Base-by-base conservation (phyloP, 2,113 vertebrate species). In the Delphinus delphis region DNA sequence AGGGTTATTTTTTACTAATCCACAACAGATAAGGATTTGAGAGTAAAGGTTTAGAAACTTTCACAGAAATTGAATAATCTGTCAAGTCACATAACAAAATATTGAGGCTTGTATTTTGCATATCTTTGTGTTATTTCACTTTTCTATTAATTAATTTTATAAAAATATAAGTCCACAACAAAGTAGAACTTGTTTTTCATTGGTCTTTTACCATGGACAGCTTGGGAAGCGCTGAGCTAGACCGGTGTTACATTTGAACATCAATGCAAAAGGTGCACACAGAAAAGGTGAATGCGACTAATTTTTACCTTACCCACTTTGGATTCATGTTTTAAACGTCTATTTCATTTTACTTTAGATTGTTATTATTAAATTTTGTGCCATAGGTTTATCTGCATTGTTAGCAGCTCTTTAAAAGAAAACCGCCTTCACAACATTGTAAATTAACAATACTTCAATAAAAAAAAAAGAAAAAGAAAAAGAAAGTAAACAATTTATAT, bases 351-450 rank as follows among this genome's bases (percentile, higher is more conserved):
- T 53, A 93, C 62, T 67, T 73, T 81, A 88, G 41, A 80, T 28
- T 26, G 1, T 65, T 60, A 8, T 65, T 71, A 53, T 71, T 38
- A 20, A 53, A 21, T 83, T 97, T 82, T 87, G 62, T 74, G 13
- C 25, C 47, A 2, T 82, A 58, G 25, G 28, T 12, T 77, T 68
- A 55, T 68, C 28, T 47, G 31, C 26, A 44, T 58, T 50, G 23
- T 50, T 92, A 65, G 33, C 76, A 25, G 11, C 55, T 92, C 67
- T 77, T 88, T 58, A 84, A 84, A 97, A 83, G 81, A 82, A 97
- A 73, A 53, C 53, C 5, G 53, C 5, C 53, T 53, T 53, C 53
- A 53, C 53, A 53, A 53, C 53, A 53, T 4, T 53, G 53, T 53
- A 53, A 53, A 53, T 53, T 17, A 53, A 53, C 50, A 53, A 53